Conservation (phyloP, 2,888 invertebrate species). For the Scaptomyza tumidula region DNA sequence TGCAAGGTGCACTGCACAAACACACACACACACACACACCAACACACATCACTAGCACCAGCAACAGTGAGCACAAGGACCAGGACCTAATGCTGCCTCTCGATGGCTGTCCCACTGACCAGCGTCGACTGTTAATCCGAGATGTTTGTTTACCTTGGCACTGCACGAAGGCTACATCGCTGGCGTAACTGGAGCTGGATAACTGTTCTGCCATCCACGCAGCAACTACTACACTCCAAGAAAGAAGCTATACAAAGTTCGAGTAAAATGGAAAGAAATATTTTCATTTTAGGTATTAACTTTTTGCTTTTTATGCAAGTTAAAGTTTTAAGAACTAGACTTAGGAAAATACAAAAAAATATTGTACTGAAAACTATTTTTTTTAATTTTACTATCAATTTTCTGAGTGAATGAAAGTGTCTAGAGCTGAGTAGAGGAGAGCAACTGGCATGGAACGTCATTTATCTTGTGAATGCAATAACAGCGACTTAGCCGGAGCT, state of each 20-base stretch:
- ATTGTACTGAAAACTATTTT: no score
- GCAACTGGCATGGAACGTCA: slow-evolving; percentile 62
- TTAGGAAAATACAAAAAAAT: no score
- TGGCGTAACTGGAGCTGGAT: background rate
- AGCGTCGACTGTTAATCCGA: slow-evolving; percentile 78
- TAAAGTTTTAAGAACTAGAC: no score
- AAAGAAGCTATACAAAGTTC: background rate
- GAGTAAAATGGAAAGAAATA: no score
- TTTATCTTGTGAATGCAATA: slow-evolving; percentile 80
- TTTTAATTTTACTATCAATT: no score
- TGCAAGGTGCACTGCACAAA: slow-evolving; percentile 65
- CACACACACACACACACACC: background rate
- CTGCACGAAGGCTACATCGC: slow-evolving; percentile 43
- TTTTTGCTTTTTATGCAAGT: no score
- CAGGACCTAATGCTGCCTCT: slow-evolving; percentile 26
- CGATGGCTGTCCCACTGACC: slow-evolving; percentile 63
- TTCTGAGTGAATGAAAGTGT: no score
- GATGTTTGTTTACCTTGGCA: slow-evolving; percentile 78
- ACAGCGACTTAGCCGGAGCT: slow-evolving; percentile 79
- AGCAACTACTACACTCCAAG: slow-evolving; percentile 6
- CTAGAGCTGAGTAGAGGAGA: background rate
- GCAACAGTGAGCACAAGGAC: slow-evolving; percentile 1
- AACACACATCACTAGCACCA: background rate
- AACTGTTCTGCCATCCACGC: slow-evolving; percentile 2
- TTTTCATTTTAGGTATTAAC: no score